Base-by-base conservation (phyloP, 1,140 invertebrate species). In the Cotesia glomerata region DNA sequence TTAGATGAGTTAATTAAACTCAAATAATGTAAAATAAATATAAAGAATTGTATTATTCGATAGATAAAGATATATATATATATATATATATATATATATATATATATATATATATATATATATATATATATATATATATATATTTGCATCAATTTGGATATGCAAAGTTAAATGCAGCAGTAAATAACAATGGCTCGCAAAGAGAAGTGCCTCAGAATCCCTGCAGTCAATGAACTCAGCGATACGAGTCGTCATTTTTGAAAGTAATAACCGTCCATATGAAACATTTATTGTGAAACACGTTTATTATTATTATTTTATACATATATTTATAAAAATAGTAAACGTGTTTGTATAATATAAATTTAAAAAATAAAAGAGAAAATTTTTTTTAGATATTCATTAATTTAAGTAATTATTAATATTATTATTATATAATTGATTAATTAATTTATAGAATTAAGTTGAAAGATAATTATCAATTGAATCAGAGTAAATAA, bases 201-300 rank as follows among this genome's bases (percentile, higher is more conserved):
- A 54, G 39, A 39, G 36, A 45, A 65, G 69, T 49, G 69, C 58
- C 69, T 71, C 62, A 65, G 5, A 14, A 5, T 59, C 26, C 9
- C 26, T 32, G 18, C 63, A 65, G 14, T 59, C 8, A 66, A 71
- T 8, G 16, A 54, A 61, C 58, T 70, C 59, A 35, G 54, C 72
- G 73, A 79, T 76, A 51, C 69, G 62, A 66, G 59, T 78, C 75
- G 76, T 81, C 75, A 72, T 75, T 76, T 83, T 82, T 82, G 74
- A 81, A 80, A 78, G 77, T 77, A 83, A 83, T 82, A 84, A 84
- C 85, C 84, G 83, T 85, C 84, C 83, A 86, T 85, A 81, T 71
- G 64, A 77, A 84, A 83, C 77, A 77, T 82, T 83, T 82, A 80
- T 62, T 78, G 76, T 75, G 75, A 77, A 76, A 69, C 39, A 54